Base-by-base conservation (phyloP, 2,797 vertebrate genomes). In the Toxotes lorentzi region DNA sequence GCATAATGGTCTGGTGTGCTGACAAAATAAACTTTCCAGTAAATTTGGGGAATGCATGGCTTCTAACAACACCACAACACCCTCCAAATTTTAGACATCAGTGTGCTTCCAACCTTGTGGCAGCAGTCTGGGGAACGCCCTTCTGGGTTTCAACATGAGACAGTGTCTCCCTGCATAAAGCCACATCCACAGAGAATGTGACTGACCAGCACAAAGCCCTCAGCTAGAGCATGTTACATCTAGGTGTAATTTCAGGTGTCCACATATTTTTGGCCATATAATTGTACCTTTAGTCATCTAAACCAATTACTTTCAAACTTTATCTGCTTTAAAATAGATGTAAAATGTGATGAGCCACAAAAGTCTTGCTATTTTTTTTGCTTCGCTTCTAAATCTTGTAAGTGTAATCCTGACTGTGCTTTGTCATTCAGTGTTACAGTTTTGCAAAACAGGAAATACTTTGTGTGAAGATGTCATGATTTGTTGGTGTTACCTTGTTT, bases 401-500 rank as follows among this genome's bases (percentile, higher is more conserved):
- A 6, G 24, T 32, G 23, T 32, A 14, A 14, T 38, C 12, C 10
- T 32, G 10, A 38, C 17, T 35, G 24, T 8, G 30, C n/a, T 51
- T 43, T 16, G 47, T 73, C 8, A 14, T 32, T 54, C 7, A n/a
- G 54, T 24, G n/a, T 11, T 24, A 7, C 32, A 43, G 48, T 67
- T 13, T 19, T 34, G 17, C 2, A 48, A 32, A 70, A 66, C 21
- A 62, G 50, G 65, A 13, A 54, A 47, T 2, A 12, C 4, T 27
- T 51, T 24, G 19, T 4, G n/a, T 23, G 27, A 75, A 27, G 64
- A 65, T 53, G 23, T 63, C 47, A 56, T 8, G 13, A 24, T 65
- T 48, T 54, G 45, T 48, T 63, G 27, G 62, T 78, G 78, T 50
- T 51, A 61, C 65, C 16, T 76, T 71, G 16, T 48, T 67, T 24